These are phyloP conservation scores for Calyptommatus sinebrachiatus DNA, from an alignment of 2,113 vertebrate species.

Conservation along the genomic window DNA sequence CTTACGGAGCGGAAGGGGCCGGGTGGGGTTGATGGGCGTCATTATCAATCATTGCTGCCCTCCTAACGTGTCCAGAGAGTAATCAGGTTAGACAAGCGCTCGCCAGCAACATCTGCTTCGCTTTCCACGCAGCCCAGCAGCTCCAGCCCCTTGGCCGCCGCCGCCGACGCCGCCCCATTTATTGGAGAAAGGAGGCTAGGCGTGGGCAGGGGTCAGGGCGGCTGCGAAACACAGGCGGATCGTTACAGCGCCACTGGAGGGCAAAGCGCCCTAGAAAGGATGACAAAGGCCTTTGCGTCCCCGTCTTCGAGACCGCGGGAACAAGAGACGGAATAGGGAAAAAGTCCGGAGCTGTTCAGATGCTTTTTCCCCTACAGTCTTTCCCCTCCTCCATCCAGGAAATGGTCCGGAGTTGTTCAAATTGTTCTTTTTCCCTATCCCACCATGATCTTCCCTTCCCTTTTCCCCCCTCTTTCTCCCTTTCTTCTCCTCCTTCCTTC, in stretches of 20 bases:
- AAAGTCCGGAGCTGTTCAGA: slow-evolving; percentile 47
- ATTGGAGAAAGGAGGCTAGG: slow-evolving; percentile 52
- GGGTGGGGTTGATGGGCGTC: slow-evolving; percentile 70
- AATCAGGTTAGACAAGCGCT: slow-evolving; percentile 79
- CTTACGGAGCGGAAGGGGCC: slow-evolving; percentile 70
- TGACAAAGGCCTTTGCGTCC: slow-evolving; percentile 58
- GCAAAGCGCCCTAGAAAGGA: slow-evolving; percentile 62
- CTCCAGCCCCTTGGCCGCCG: slow-evolving; percentile 60
- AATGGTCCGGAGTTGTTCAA: too few species aligned
- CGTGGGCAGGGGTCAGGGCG: slow-evolving; percentile 66
- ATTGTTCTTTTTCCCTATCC: too few species aligned
- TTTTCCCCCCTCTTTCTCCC: slow-evolving; percentile 54
- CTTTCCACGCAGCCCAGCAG: slow-evolving; percentile 59
- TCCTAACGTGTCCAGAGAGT: slow-evolving; percentile 80
- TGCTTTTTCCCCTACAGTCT: too few species aligned
- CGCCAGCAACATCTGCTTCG: slow-evolving; percentile 78
- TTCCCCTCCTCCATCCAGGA: too few species aligned
- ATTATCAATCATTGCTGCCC: slow-evolving; percentile 82
- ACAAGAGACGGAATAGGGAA: neutral
- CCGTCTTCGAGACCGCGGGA: neutral
- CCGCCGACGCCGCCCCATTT: slow-evolving; percentile 52
- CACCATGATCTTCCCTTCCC: too few species aligned
- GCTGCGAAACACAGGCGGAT: slow-evolving; percentile 70
- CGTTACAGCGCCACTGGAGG: slow-evolving; percentile 56
- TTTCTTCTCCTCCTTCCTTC: neutral